Evolutionary conservation across 2,888 invertebrate species (phyloP).

Genomic region (Deilephila porcellus): DNA sequence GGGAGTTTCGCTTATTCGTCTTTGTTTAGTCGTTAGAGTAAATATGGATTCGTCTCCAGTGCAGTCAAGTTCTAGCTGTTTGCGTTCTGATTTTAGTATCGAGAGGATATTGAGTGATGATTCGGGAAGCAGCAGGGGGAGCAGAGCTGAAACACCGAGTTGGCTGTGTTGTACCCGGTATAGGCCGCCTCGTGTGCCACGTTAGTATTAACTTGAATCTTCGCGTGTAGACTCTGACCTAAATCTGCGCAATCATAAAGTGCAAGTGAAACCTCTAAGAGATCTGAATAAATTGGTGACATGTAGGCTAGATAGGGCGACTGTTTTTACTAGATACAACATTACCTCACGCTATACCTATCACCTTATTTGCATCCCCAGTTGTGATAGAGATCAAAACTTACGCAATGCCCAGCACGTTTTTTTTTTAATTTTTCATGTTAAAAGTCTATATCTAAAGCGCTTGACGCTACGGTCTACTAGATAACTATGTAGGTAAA

Average conservation of each 20-base stretch:
- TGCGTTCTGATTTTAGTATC: slow-evolving; percentile 84
- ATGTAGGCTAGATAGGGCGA: too few relatives aligned
- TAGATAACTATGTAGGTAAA: too few relatives aligned
- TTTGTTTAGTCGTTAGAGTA: slow-evolving; percentile 9
- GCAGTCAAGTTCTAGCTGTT: slow-evolving; percentile 65
- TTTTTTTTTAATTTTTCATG: too few relatives aligned
- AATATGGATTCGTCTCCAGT: slow-evolving; percentile 66
- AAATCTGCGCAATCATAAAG: not conserved
- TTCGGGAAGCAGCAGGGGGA: slow-evolving; percentile 48
- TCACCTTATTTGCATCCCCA: too few relatives aligned
- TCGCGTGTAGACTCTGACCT: not conserved
- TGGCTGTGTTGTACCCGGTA: slow-evolving; percentile 91
- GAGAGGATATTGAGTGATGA: slow-evolving; percentile 85
- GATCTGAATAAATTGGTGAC: too few relatives aligned
- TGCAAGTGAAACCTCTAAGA: too few relatives aligned
- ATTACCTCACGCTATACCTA: too few relatives aligned
- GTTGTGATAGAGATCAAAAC: too few relatives aligned
- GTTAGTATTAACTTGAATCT: slow-evolving; percentile 71
- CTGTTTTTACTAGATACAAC: too few relatives aligned
- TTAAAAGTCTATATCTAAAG: too few relatives aligned
- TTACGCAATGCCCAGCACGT: too few relatives aligned
- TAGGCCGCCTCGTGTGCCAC: slow-evolving; percentile 88
- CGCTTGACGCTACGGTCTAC: too few relatives aligned
- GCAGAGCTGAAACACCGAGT: slow-evolving; percentile 60
- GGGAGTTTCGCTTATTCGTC: slow-evolving; percentile 37